Evolutionary conservation across 2,113 vertebrate genomes (phyloP).

Genomic region (Callopanchax toddi): DNA sequence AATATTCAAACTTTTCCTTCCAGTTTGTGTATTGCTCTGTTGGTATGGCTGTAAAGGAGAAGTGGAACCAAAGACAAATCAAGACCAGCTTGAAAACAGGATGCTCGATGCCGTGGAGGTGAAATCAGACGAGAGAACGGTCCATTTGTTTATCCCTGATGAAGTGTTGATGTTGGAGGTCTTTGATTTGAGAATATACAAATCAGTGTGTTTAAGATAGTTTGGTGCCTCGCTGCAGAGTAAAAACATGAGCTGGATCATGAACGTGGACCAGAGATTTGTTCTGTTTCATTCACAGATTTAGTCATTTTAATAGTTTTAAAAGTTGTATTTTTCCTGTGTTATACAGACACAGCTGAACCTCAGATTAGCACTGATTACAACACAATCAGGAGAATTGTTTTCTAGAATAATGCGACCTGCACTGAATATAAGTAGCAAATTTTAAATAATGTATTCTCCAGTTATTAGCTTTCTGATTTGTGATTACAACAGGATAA

Average conservation of each 20-base stretch:
- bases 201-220: slow-evolving; percentile 74
- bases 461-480: slow-evolving; percentile 35
- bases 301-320: slow-evolving; percentile 35
- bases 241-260: slow-evolving; percentile 45
- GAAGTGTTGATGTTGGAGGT: slow-evolving; percentile 76
- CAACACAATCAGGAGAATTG: slow-evolving; percentile 61
- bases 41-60: slow-evolving; percentile 41
- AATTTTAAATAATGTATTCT: slow-evolving; percentile 56
- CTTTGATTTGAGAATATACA: slow-evolving; percentile 78
- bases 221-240: slow-evolving; percentile 60
- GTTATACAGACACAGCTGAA: slow-evolving; percentile 30
- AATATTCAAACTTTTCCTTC: slow-evolving; percentile 64
- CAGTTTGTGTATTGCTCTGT: slow-evolving; percentile 56
- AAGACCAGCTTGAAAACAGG: slow-evolving; percentile 67
- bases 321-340: slow-evolving; percentile 20
- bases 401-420: slow-evolving; percentile 58
- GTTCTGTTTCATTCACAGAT: slow-evolving; percentile 44
- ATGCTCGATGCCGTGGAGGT: slow-evolving; percentile 55
- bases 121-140: slow-evolving; percentile 66
- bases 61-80: slow-evolving; percentile 70
- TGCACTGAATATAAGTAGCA: slow-evolving; percentile 55
- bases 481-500: slow-evolving; percentile 47
- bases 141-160: slow-evolving; percentile 68
- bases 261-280: slow-evolving; percentile 33
- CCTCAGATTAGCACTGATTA: slow-evolving; percentile 52